A percentile compares a stretch with the other conserved stretches of the same genome.
phyloP scores from a whole-genome alignment of 2,113 vertebrate species.

The Pelecanoides urinatrix region DNA sequence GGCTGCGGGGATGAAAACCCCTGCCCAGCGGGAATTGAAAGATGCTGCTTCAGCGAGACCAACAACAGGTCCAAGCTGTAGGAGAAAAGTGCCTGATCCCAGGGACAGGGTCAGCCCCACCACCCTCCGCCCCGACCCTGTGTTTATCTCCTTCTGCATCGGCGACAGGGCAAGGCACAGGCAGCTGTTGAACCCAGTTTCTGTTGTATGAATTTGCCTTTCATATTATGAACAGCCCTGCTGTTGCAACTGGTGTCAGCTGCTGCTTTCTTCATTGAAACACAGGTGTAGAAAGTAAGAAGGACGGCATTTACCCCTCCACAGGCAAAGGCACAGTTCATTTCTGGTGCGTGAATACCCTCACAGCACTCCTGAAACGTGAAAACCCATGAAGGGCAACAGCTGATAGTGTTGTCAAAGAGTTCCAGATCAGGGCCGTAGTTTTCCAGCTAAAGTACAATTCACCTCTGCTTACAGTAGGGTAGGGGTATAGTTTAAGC shows the following conservation, averaged over 20 bases:
- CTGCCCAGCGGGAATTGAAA: fast-evolving
- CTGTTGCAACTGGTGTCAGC: fast-evolving
- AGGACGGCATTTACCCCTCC: neutral
- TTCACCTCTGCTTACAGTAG: no score
- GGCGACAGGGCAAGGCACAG: fast-evolving
- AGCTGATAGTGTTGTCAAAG: fast-evolving
- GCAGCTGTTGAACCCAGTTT: no score
- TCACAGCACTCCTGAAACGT: no score
- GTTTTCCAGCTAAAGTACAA: no score
- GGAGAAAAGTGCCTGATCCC: neutral
- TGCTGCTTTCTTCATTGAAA: neutral
- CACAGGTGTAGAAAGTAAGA: fast-evolving
- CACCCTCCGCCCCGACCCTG: fast-evolving
- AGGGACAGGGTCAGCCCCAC: neutral
- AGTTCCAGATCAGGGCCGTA: fast-evolving
- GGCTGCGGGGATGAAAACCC: neutral
- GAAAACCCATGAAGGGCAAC: neutral
- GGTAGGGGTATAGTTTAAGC: neutral
- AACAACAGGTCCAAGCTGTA: neutral
- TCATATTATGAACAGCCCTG: neutral
- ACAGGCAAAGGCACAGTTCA: neutral
- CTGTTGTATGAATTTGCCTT: no score
- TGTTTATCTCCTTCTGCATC: no score
- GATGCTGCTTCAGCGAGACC: fast-evolving
- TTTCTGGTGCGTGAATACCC: fast-evolving